A percentile compares a stretch with the other conserved stretches of the same genome.
phyloP scores from a whole-genome alignment of 1,140 invertebrate species.

The Dreissena rostriformis region DNA sequence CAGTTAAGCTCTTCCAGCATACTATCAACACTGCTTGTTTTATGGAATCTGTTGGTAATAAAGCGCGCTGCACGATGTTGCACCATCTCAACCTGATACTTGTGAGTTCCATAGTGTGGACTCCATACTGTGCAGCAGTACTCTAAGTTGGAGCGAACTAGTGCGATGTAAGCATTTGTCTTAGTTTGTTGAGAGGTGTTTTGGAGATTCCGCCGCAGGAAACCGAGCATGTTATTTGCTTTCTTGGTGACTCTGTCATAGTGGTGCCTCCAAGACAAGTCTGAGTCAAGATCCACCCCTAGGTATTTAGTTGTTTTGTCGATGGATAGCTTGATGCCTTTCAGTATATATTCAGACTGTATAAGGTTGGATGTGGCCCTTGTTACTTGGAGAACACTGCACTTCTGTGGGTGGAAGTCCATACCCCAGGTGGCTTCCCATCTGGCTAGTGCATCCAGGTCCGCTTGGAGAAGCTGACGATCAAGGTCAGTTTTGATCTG shows the following conservation, averaged over 20 bases:
- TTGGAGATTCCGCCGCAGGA: not conserved
- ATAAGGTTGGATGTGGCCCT: not conserved
- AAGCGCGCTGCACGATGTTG: too few species aligned
- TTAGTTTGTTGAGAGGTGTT: not conserved
- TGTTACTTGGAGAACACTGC: not conserved
- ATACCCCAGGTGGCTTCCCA: slow-evolving; percentile 5
- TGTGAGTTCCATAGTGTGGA: not conserved
- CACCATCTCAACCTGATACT: not conserved
- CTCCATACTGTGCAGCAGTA: slow-evolving; percentile 11
- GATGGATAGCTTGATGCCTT: not conserved
- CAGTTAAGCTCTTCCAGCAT: too few species aligned
- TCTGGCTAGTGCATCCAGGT: not conserved
- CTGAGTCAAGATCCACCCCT: not conserved
- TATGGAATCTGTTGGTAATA: too few species aligned
- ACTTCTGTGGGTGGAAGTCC: slow-evolving; percentile 11
- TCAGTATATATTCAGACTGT: not conserved
- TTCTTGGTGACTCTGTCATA: not conserved
- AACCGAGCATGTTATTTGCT: not conserved
- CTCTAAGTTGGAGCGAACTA: not conserved
- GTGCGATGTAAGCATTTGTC: not conserved
- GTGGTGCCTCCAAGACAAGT: not conserved
- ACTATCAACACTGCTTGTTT: too few species aligned
- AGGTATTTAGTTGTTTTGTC: not conserved
- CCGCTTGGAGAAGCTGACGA: not conserved
- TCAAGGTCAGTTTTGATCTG: not conserved